Conservation (phyloP, 2,797 vertebrate species). For the Coregonus suidteri region DNA sequence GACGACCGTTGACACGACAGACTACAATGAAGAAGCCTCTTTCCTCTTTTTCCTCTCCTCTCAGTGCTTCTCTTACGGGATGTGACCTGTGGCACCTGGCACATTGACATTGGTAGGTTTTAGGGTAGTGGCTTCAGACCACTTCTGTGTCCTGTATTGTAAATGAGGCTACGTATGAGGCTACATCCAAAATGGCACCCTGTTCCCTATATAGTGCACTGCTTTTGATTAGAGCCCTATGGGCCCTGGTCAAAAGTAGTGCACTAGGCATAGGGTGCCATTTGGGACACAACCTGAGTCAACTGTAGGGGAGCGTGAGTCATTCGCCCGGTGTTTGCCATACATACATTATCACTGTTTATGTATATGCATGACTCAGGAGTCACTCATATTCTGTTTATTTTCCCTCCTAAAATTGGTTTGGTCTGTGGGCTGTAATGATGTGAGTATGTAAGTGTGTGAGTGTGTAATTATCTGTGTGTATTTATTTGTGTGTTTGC, state of each 20-base stretch:
- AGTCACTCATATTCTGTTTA: constrained; percentile 22
- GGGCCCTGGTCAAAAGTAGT: neutral
- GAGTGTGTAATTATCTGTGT: constrained; percentile 23
- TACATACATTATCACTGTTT: constrained; percentile 10
- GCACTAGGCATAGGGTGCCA: neutral
- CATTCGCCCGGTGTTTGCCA: constrained; percentile 4
- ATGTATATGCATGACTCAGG: neutral
- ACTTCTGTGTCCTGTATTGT: neutral
- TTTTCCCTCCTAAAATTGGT: constrained; percentile 23
- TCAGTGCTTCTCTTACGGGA: neutral
- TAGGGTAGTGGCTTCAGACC: neutral
- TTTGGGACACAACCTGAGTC: neutral
- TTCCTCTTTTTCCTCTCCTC: constrained; percentile 2
- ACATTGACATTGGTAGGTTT: neutral
- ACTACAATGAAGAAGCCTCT: constrained; percentile 28
- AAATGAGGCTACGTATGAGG: neutral
- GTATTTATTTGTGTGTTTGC: constrained; percentile 11
- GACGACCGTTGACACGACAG: constrained; percentile 25
- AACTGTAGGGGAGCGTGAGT: neutral
- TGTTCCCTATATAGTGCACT: neutral
- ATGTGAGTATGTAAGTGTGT: neutral
- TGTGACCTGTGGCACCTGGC: neutral
- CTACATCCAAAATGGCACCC: neutral
- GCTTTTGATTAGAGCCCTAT: neutral
- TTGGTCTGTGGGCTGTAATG: constrained; percentile 22